Conservation (phyloP, 2,113 vertebrate genomes). For the Anthoscopus minutus region DNA sequence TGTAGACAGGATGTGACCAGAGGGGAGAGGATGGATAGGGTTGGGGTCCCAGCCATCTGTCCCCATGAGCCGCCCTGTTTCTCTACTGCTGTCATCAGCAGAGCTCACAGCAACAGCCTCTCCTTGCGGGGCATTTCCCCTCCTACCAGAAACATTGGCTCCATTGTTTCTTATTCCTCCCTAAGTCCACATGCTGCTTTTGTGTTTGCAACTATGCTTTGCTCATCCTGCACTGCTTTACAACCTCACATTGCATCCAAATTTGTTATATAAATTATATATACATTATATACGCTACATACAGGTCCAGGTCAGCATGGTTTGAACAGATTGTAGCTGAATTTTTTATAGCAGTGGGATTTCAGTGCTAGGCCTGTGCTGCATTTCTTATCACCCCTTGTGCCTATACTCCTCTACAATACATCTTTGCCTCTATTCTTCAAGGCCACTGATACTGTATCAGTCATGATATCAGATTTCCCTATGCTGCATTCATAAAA, state of each 20-base stretch:
- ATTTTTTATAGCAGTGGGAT: background rate
- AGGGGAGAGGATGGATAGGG: background rate
- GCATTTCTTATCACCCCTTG: background rate
- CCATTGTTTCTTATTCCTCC: background rate
- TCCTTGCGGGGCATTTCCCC: background rate
- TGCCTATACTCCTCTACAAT: background rate
- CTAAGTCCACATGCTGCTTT: background rate
- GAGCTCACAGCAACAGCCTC: background rate
- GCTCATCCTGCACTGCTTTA: background rate
- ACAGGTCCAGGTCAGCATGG: background rate
- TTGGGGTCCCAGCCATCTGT: background rate
- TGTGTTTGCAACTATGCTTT: background rate
- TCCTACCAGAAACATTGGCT: background rate
- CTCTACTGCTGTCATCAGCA: background rate
- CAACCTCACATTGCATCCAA: background rate
- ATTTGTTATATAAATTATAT: background rate
- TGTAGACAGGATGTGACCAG: background rate
- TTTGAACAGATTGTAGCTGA: background rate
- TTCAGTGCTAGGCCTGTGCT: background rate
- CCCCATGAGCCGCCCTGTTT: background rate
- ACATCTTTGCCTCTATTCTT: background rate
- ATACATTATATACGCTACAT: background rate
- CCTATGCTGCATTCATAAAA: no score
- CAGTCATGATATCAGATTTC: background rate
- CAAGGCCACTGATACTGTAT: background rate